phyloP scores from a whole-genome alignment of 2,797 vertebrate genomes.

The Chelmon rostratus region DNA sequence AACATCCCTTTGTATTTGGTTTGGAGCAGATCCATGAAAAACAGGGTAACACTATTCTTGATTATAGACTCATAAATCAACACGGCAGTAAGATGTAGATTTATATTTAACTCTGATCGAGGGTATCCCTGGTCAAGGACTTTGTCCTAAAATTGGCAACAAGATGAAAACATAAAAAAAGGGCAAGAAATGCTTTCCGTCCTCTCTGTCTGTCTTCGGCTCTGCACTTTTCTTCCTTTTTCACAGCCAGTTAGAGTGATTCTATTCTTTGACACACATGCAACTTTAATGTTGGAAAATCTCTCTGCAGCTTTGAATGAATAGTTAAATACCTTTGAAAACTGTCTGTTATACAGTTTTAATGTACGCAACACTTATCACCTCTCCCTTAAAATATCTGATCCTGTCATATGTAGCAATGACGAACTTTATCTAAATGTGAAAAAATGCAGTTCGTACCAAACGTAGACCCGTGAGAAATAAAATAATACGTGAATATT shows the following conservation, averaged over 20 bases:
- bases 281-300: conserved; percentile 80
- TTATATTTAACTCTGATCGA: conserved; percentile 69
- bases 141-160: conserved; percentile 60
- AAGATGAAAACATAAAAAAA: conserved; percentile 34
- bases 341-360: conserved; percentile 55
- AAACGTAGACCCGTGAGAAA: conserved; percentile 30
- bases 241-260: conserved; percentile 56
- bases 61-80: conserved; percentile 72
- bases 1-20: conserved; percentile 70
- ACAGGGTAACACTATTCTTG: conserved; percentile 68
- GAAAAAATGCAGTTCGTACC: conserved; percentile 17
- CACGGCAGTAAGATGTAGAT: conserved; percentile 57
- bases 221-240: conserved; percentile 12
- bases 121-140: conserved; percentile 64
- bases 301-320: conserved; percentile 69
- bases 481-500: conserved; percentile 36
- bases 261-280: conserved; percentile 79
- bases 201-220: conserved; percentile 9
- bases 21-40: conserved; percentile 77
- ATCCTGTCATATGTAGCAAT: conserved; percentile 19
- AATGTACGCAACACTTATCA: conserved; percentile 28
- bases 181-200: conserved; percentile 18
- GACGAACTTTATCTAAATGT: conserved; percentile 16
- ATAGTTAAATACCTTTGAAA: conserved; percentile 76
- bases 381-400: conserved; percentile 33